Percentiles rank a stretch among this genome's conserved stretches.
These are phyloP conservation scores for Acanthochromis polyacanthus DNA, from an alignment of 2,113 vertebrate genomes.

Conservation along the genomic window DNA sequence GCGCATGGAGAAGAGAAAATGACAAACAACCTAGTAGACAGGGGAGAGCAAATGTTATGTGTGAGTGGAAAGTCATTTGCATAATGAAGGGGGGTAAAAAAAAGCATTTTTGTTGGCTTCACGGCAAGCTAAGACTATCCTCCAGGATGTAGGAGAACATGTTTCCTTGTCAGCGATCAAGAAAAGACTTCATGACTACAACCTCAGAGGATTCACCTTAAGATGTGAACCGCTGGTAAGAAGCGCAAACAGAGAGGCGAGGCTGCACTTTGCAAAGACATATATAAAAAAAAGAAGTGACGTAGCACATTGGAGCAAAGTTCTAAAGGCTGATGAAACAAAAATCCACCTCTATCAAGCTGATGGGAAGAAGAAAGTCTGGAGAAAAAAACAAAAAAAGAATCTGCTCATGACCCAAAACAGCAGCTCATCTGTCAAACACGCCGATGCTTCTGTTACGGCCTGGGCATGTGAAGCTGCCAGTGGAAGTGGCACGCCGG, in stretches of 20 bases:
- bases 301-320: not conserved
- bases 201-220: slow-evolving; percentile 20
- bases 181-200: slow-evolving; percentile 1
- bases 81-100: not conserved
- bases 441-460: not conserved
- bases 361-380: not conserved
- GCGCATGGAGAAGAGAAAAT: not conserved
- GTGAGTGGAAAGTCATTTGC: not conserved
- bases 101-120: not conserved
- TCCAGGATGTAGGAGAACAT: slow-evolving; percentile 16
- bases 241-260: not conserved
- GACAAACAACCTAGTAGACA: not conserved
- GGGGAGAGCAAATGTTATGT: not conserved
- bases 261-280: not conserved
- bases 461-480: not conserved
- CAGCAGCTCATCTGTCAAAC: not conserved
- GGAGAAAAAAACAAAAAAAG: not conserved
- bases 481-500: not conserved
- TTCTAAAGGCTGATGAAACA: not conserved
- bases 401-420: not conserved
- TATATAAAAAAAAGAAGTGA: not conserved
- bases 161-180: slow-evolving; percentile 2
- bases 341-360: not conserved
- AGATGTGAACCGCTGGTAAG: slow-evolving; percentile 12
- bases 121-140: slow-evolving; percentile 22